A percentile compares a stretch with the other conserved stretches of the same genome.
Evolutionary conservation across 2,113 vertebrate species (phyloP).

Genomic region (Henicopernis longicauda): DNA sequence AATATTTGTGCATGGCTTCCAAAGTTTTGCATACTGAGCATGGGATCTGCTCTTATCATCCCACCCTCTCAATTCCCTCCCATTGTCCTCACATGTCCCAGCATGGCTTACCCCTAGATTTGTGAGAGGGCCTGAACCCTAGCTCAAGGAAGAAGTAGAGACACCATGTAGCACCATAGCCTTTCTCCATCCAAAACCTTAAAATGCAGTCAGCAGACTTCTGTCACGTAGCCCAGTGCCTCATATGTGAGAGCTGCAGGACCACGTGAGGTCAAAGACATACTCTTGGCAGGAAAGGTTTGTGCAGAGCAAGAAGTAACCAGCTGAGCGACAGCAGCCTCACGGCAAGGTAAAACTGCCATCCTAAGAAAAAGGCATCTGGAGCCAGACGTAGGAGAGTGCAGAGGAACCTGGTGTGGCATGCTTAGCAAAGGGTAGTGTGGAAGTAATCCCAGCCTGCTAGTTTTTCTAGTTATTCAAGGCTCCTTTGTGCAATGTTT

Average conservation of each 20-base stretch:
- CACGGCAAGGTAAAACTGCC: background rate
- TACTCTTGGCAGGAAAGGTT: background rate
- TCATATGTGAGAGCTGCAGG: background rate
- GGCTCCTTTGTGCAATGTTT: background rate
- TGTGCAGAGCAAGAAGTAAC: background rate
- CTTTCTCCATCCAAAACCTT: background rate
- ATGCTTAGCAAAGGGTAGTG: background rate
- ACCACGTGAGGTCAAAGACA: background rate
- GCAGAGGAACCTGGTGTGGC: background rate
- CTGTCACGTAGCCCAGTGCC: no score
- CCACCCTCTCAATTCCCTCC: background rate
- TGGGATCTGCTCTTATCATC: background rate
- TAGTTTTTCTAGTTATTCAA: background rate
- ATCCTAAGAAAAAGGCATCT: background rate
- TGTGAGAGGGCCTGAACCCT: fast-evolving
- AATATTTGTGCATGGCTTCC: background rate
- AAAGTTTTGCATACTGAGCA: background rate
- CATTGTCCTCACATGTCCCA: background rate
- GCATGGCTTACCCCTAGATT: background rate
- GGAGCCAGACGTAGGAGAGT: background rate
- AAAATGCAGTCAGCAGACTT: background rate
- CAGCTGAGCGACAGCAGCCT: background rate
- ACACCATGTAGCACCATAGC: background rate
- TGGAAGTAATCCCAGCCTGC: background rate
- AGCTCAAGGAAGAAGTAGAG: background rate